Conservation (phyloP, 2,888 invertebrate species). For the Pammene fasciana region DNA sequence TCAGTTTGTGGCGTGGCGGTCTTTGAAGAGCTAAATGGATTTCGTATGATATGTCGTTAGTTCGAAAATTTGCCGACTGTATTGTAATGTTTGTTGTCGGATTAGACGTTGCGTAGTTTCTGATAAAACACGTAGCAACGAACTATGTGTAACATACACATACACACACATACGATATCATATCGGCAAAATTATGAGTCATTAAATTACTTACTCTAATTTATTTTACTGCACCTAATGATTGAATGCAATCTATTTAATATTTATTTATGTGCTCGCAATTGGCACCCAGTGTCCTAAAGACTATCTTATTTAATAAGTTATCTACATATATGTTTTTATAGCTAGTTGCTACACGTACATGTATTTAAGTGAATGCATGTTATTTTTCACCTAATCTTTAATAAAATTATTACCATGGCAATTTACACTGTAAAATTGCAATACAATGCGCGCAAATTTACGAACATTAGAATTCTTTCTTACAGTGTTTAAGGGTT, state of each 20-base stretch:
- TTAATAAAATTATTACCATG: no score
- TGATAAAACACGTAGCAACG: conserved; percentile 16
- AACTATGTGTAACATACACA: no score
- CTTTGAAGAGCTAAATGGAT: neutral
- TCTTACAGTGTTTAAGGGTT: conserved; percentile 51
- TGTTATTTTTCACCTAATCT: no score
- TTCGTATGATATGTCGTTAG: neutral
- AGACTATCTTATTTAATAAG: no score
- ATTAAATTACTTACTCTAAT: neutral
- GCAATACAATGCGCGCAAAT: neutral
- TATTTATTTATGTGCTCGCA: no score
- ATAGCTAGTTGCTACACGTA: no score
- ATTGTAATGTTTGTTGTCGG: neutral
- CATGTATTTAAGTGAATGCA: no score
- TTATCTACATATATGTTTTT: no score
- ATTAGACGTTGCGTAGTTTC: conserved; percentile 9
- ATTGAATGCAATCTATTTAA: no score
- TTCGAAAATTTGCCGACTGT: neutral
- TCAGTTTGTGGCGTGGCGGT: neutral
- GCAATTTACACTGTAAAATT: no score
- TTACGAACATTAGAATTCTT: conserved; percentile 8
- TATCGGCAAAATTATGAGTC: neutral
- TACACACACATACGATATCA: no score
- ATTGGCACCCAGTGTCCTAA: no score
- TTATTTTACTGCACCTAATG: neutral